Percentiles rank a stretch among this genome's conserved stretches.
Evolutionary conservation across 1,140 invertebrate genomes (phyloP).

Genomic region (Platyscapa corneri): DNA sequence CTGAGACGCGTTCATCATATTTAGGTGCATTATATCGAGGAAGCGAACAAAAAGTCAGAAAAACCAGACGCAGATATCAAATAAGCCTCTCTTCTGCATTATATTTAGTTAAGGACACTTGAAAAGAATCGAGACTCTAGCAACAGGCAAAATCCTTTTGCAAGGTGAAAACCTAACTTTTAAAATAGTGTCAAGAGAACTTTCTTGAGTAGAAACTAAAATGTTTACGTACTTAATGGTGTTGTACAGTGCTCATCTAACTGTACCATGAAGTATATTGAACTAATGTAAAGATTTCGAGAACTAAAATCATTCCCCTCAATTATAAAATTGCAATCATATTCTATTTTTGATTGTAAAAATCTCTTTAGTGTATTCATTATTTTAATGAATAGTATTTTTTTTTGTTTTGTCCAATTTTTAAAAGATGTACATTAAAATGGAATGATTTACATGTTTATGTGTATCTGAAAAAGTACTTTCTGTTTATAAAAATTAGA

Average conservation of each 20-base stretch:
- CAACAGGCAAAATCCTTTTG: not conserved
- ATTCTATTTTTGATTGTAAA: too few species aligned
- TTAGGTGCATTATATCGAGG: constrained; percentile 23
- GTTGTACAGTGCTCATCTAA: not conserved
- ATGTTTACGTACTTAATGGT: not conserved
- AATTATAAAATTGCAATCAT: not conserved
- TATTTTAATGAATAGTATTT: too few species aligned
- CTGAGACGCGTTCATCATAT: constrained; percentile 44
- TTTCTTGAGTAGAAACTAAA: not conserved
- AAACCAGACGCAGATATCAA: not conserved
- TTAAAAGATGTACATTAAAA: too few species aligned
- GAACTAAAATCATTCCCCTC: not conserved
- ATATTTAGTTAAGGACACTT: constrained; percentile 1
- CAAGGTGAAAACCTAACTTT: not conserved
- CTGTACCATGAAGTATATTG: not conserved
- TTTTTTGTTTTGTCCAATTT: too few species aligned
- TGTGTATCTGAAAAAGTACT: too few species aligned
- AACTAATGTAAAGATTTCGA: not conserved
- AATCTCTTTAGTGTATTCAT: too few species aligned
- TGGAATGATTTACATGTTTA: too few species aligned
- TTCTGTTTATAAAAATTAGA: too few species aligned
- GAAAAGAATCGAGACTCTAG: not conserved
- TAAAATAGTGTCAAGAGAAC: not conserved
- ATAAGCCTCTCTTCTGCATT: not conserved
- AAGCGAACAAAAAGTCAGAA: constrained; percentile 33